Evolutionary conservation across 2,113 vertebrate genomes (phyloP).

Genomic region (Corythaeola cristata): DNA sequence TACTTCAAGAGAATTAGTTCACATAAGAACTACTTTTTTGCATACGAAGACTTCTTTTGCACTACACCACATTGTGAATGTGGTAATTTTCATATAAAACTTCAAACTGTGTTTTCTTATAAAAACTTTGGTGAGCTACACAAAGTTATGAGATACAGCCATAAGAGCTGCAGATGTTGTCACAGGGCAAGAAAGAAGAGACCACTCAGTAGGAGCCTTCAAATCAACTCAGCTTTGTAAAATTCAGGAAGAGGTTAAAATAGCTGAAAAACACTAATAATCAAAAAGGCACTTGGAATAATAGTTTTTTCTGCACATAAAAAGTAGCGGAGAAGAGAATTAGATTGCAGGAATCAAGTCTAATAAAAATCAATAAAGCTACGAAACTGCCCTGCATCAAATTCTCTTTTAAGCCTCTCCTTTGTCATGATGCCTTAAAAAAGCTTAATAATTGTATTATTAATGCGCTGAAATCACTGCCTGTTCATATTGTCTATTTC

Average conservation of each 20-base stretch:
- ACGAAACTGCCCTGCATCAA: not conserved
- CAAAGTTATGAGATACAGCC: not conserved
- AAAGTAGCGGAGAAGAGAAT: not conserved
- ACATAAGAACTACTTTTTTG: not conserved
- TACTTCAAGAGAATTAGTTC: not conserved
- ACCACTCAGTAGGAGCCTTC: not conserved
- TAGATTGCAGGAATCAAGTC: not conserved
- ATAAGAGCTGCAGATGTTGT: not conserved
- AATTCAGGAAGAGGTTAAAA: not conserved
- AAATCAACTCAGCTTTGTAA: not conserved
- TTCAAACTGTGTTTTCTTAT: not conserved
- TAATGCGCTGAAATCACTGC: not conserved
- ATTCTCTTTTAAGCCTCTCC: not conserved
- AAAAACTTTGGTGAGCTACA: not conserved
- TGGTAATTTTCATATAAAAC: not conserved
- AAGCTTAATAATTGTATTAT: not conserved
- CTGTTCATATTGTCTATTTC: not conserved
- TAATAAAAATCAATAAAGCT: not conserved
- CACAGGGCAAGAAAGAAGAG: not conserved
- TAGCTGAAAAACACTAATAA: not conserved
- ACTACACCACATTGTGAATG: not conserved
- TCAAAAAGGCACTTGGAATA: not conserved
- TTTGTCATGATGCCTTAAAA: not conserved
- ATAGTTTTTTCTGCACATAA: not conserved
- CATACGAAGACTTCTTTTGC: not conserved